A percentile compares a stretch with the other conserved stretches of the same genome.
These are phyloP conservation scores for Pseudoips prasinana DNA, from an alignment of 2,888 invertebrate genomes.

Conservation along the genomic window DNA sequence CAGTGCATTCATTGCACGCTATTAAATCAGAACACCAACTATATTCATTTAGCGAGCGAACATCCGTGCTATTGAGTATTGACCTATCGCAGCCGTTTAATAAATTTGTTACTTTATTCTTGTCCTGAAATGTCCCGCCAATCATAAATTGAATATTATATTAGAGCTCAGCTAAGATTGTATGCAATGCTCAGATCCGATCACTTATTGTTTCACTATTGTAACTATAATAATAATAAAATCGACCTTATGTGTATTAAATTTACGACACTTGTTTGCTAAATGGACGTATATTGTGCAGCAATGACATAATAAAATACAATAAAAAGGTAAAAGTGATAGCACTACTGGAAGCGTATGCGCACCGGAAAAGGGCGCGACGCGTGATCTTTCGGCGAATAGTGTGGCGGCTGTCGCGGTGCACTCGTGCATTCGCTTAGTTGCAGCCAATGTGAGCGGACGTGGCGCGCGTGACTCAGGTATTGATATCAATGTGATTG, in stretches of 20 bases:
- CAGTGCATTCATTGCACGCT: neutral
- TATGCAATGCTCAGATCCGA: too few species aligned
- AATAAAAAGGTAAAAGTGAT: neutral
- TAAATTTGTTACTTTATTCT: too few species aligned
- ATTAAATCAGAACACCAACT: neutral
- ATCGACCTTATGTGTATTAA: too few species aligned
- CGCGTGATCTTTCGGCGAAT: slow-evolving; percentile 58
- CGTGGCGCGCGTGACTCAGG: slow-evolving; percentile 46
- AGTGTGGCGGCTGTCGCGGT: slow-evolving; percentile 26
- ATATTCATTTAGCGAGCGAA: neutral
- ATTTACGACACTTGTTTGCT: too few species aligned
- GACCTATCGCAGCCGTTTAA: too few species aligned
- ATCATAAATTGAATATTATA: too few species aligned
- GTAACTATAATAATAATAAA: too few species aligned
- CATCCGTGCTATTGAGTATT: neutral
- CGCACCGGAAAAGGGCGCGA: slow-evolving; percentile 71
- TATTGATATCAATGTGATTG: slow-evolving; percentile 13
- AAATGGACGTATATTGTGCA: too few species aligned
- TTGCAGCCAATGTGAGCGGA: slow-evolving; percentile 46
- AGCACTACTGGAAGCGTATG: slow-evolving; percentile 27
- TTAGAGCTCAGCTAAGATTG: too few species aligned
- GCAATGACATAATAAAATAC: slow-evolving; percentile 6
- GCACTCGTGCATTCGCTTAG: slow-evolving; percentile 38
- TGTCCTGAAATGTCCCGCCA: too few species aligned
- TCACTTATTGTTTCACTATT: too few species aligned